A percentile compares a stretch with the other conserved stretches of the same genome.
Evolutionary conservation across 2,888 invertebrate species (phyloP).

Genomic region (Cheilosia pagana): DNA sequence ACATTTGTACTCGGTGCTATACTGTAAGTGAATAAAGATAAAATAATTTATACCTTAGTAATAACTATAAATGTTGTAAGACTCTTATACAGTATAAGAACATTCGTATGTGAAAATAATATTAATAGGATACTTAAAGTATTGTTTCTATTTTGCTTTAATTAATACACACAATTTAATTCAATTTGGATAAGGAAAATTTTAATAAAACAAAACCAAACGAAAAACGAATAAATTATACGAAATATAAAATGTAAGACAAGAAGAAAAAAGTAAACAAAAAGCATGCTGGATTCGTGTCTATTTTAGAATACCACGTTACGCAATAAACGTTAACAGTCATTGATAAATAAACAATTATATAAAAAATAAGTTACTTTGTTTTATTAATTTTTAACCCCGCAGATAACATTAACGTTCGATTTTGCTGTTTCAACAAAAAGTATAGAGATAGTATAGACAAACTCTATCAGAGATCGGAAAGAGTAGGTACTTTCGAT

Average conservation of each 20-base stretch:
- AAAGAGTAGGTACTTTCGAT: too few species aligned
- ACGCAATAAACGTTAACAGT: slow-evolving; percentile 74
- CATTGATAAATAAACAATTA: slow-evolving; percentile 74
- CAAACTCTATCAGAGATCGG: too few species aligned
- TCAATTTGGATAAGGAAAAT: slow-evolving; percentile 41
- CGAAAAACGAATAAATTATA: slow-evolving; percentile 48
- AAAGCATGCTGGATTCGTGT: slow-evolving; percentile 73
- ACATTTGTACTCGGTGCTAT: slow-evolving; percentile 83
- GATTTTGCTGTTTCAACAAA: too few species aligned
- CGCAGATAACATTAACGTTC: too few species aligned
- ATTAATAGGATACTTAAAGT: slow-evolving; percentile 65
- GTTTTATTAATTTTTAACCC: background rate
- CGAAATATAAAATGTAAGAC: slow-evolving; percentile 35
- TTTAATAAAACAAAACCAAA: slow-evolving; percentile 40
- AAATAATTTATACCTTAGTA: slow-evolving; percentile 75
- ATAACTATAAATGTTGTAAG: slow-evolving; percentile 72
- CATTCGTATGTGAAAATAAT: slow-evolving; percentile 54
- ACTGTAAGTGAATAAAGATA: slow-evolving; percentile 78
- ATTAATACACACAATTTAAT: slow-evolving; percentile 48
- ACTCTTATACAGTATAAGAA: slow-evolving; percentile 70
- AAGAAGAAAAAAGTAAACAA: slow-evolving; percentile 33
- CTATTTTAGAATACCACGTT: slow-evolving; percentile 73
- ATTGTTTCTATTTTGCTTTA: slow-evolving; percentile 70
- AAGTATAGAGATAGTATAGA: too few species aligned
- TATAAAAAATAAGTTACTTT: slow-evolving; percentile 46